These are phyloP conservation scores for Crypturellus undulatus DNA, from an alignment of 2,113 vertebrate genomes.

Conservation along the genomic window DNA sequence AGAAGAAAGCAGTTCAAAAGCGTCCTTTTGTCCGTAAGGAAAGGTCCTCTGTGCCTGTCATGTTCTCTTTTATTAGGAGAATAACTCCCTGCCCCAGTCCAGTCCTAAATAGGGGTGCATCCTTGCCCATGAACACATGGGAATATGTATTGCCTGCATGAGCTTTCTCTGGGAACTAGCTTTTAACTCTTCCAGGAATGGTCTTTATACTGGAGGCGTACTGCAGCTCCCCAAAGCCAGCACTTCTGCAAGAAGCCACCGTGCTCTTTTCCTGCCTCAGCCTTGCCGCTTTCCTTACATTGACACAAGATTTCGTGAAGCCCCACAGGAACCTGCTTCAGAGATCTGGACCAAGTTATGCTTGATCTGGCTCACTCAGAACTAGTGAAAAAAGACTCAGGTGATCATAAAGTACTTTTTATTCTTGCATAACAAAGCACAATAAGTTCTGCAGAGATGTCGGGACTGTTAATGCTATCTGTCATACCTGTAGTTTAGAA, in stretches of 20 bases:
- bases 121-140: neutral
- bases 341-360: accelerated
- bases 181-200: neutral
- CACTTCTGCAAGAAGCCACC: neutral
- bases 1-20: neutral
- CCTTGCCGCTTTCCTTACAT: neutral
- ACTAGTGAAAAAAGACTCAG: neutral
- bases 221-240: neutral
- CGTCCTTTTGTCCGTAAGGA: accelerated
- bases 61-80: neutral
- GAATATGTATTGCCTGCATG: neutral
- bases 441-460: neutral
- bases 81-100: neutral
- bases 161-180: neutral
- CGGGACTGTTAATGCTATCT: neutral
- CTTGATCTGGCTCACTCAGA: neutral
- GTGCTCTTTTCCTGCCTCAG: neutral
- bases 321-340: neutral
- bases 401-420: neutral
- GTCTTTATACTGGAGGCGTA: neutral
- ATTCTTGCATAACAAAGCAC: accelerated
- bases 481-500: neutral
- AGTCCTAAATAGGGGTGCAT: neutral
- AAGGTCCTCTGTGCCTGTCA: neutral
- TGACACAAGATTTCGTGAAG: accelerated